phyloP scores from a whole-genome alignment of 2,888 invertebrate genomes.

The Busseola fusca region DNA sequence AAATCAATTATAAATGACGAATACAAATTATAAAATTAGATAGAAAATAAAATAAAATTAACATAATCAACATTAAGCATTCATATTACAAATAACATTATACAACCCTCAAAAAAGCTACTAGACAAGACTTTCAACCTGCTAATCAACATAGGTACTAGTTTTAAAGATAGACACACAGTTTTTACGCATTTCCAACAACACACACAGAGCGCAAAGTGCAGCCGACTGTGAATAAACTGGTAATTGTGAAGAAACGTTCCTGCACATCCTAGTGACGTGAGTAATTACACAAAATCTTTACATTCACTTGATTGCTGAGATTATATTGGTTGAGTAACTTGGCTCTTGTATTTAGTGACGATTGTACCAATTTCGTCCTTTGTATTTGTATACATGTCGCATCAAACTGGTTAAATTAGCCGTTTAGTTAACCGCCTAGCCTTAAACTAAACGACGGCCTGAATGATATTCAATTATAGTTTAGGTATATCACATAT shows the following conservation, averaged over 20 bases:
- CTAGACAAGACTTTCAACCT: background rate
- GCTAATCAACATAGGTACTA: background rate
- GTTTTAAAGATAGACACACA: background rate
- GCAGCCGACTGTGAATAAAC: constrained; percentile 46
- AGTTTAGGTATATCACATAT: too few species aligned
- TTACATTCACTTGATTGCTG: constrained; percentile 43
- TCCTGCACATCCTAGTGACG: constrained; percentile 63
- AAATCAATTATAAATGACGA: too few species aligned
- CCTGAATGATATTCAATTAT: too few species aligned
- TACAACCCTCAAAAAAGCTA: background rate
- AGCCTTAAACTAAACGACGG: too few species aligned
- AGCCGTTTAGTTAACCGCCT: too few species aligned
- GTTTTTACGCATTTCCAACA: constrained; percentile 22
- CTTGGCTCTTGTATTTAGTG: constrained; percentile 15
- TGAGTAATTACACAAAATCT: constrained; percentile 50
- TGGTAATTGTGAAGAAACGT: constrained; percentile 43
- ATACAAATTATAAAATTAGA: too few species aligned
- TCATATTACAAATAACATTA: too few species aligned
- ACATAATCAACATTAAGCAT: too few species aligned
- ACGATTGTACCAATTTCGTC: too few species aligned
- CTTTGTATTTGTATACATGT: too few species aligned
- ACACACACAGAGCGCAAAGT: constrained; percentile 19
- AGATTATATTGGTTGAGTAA: constrained; percentile 49
- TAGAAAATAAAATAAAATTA: too few species aligned
- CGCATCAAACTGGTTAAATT: too few species aligned